Base-by-base conservation (phyloP, 1,140 invertebrate species). In the Meloidogyne chitwoodi region DNA sequence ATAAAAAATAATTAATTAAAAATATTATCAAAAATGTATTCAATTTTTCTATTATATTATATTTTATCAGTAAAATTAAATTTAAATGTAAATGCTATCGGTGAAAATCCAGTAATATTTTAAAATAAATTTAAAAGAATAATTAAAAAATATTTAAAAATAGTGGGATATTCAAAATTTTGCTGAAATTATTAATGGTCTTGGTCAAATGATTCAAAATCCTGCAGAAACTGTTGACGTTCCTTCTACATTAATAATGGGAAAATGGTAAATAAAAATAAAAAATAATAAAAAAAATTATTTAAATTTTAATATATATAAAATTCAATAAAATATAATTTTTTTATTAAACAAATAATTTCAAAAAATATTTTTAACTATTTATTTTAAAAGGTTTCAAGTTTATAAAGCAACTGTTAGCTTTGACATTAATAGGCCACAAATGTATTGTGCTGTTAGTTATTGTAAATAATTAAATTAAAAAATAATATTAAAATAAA, bases 381-480 rank as follows among this genome's bases (percentile, higher is more conserved):
- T n/a, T n/a, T n/a, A n/a, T n/a, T n/a, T 41, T 71, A 41, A 62
- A 22, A 72, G 70, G 70, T 87, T 81, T 62, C 85, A 86, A 80
- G 82, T 85, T 62, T 87, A 87, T 80, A 86, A 86, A 70, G 86
- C 85, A n/a, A 85, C 85, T 22, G 79, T 86, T 14, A 87, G 85
- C 38, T 86, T 86, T 68, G 85, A 86, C 73, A 80, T 87, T 34
- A 84, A 85, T 64, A 67, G 83, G 8, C 87, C 86, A 3, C 83
- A 87, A 68, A 86, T 87, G 81, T 86, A 85, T 76, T 86, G 85
- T 72, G 82, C 84, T n/a, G 78, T 86, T 26, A 82, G 85, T 71
- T 86, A 86, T 64, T 86, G 86, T 86, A 76, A 83, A 80, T 74
- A 16, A 48, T 62, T 0, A 22, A 65, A 27, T 68, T 29, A 31